phyloP scores from a whole-genome alignment of 2,888 invertebrate species.

The Drosophila melanosoma region DNA sequence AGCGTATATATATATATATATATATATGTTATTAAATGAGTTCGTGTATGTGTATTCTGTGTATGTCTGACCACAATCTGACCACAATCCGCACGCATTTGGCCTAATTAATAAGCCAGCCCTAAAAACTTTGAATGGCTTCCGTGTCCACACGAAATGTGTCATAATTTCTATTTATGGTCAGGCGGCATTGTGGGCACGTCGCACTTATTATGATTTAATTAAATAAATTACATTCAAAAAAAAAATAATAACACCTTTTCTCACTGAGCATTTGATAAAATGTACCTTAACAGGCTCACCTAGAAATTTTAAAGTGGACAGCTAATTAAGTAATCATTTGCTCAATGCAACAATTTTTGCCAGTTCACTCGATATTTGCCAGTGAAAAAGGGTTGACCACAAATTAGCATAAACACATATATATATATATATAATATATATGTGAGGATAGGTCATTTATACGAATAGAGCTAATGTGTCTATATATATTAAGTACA shows the following conservation, averaged over 20 bases:
- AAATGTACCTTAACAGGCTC: slow-evolving; percentile 32
- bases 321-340: slow-evolving; percentile 74
- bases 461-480: slow-evolving; percentile 10
- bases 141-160: slow-evolving; percentile 75
- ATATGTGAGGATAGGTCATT: slow-evolving; percentile 25
- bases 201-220: slow-evolving; percentile 73
- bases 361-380: slow-evolving; percentile 32
- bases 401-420: slow-evolving; percentile 18
- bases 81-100: slow-evolving; percentile 71
- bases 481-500: slow-evolving; percentile 18
- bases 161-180: slow-evolving; percentile 79
- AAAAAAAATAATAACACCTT: slow-evolving; percentile 5
- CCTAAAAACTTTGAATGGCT: slow-evolving; percentile 57
- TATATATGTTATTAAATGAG: slow-evolving; percentile 5
- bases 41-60: slow-evolving; percentile 9
- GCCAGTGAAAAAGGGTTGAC: slow-evolving; percentile 28
- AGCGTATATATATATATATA: not conserved
- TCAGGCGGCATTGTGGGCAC: slow-evolving; percentile 48
- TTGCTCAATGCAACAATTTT: slow-evolving; percentile 43
- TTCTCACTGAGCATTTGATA: slow-evolving; percentile 61
- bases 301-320: slow-evolving; percentile 58
- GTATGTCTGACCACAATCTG: slow-evolving; percentile 63
- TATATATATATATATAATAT: not conserved
- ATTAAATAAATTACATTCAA: slow-evolving; percentile 73
- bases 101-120: slow-evolving; percentile 73